Base-by-base conservation (phyloP, 2,888 invertebrate genomes). In the Drosophila testacea region DNA sequence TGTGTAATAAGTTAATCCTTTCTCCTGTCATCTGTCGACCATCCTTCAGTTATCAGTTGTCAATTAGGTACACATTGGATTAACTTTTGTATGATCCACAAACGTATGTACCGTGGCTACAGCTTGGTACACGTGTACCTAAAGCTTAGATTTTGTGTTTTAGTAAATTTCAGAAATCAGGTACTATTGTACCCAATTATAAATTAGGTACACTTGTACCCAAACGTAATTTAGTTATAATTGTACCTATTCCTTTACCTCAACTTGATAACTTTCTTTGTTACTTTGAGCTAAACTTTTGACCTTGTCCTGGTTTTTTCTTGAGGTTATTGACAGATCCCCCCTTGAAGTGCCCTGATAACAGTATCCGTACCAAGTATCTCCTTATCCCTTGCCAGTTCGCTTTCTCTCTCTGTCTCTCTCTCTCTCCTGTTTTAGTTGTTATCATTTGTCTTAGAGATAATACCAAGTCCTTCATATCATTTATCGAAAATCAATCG, bases 1-100 rank as follows among this genome's bases (percentile, higher is more conserved):
- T 79, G 39, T 73, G 28, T 66, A 68, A 59, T 63, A 55, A 72
- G 50, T 73, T 68, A 65, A 32, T 67, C 68, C 44, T 39, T 41
- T 65, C 57, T 39, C 48, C 52, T 56, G 55, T 50, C 28, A 32
- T 6, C 32, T 9, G 32, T 32, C 32, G 32, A 32, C n/a, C 60
- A 36, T 47, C 22, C 59, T 41, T 16, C 67, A 56, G 51, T 48
- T 60, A 36, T 32, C 48, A 61, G 65, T 70, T 69, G 75, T 51
- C 74, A 70, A 71, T 54, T 60, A 46, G 61, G 57, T 63, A 60
- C 44, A 50, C 64, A 39, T 69, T 52, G 59, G 44, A 28, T 61
- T 48, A 44, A 36, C 28, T 4, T 36, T 36, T 16, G 16, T 16
- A 16, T 16, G 16, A 16, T 16, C 16, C 16, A 16, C 16, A 16